A percentile compares a stretch with the other conserved stretches of the same genome.
Conservation (phyloP, 2,113 vertebrate species). For the Gopherus evgoodei region DNA sequence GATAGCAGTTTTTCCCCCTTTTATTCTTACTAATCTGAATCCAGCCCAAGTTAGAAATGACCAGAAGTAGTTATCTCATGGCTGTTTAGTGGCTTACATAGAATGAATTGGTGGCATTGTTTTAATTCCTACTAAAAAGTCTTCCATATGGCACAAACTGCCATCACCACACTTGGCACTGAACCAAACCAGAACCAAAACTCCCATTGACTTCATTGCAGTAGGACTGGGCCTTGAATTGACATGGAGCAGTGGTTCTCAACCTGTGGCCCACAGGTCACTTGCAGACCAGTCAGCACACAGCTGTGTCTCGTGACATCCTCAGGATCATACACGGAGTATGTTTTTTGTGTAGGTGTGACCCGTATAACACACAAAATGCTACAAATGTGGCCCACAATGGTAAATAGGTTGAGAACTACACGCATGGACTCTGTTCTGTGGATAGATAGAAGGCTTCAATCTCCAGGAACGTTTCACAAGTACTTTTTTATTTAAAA, state of each 20-base stretch:
- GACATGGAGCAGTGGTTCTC: background rate
- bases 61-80: slow-evolving; percentile 60
- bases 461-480: background rate
- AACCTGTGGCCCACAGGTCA: no score
- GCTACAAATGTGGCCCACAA: no score
- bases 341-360: no score
- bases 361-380: no score
- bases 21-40: background rate
- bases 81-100: slow-evolving; percentile 64
- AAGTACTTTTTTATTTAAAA: background rate
- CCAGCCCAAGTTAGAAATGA: background rate
- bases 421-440: background rate
- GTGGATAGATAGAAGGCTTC: background rate
- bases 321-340: no score
- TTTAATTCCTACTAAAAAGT: slow-evolving; percentile 35
- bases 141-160: background rate
- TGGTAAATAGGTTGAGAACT: no score
- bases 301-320: no score
- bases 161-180: slow-evolving; percentile 1
- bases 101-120: slow-evolving; percentile 55
- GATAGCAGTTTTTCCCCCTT: background rate
- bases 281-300: no score
- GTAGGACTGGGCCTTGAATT: background rate
- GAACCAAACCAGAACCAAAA: slow-evolving; percentile 20
- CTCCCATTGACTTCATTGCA: background rate